phyloP scores from a whole-genome alignment of 2,797 vertebrate species.

The Streptopelia turtur region DNA sequence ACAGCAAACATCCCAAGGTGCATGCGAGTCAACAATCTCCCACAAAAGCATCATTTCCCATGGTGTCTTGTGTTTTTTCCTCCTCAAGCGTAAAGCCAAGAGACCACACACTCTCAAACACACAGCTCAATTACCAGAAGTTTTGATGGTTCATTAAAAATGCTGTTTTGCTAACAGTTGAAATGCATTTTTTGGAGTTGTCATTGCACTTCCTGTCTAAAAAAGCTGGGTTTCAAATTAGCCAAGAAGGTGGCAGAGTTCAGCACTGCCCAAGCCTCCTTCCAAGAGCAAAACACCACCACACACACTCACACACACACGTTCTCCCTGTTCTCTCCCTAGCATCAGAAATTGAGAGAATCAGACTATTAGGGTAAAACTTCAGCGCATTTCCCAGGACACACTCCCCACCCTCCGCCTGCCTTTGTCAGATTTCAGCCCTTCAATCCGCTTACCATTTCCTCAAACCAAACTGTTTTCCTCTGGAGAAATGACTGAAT shows the following conservation, averaged over 20 bases:
- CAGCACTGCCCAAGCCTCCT: neutral
- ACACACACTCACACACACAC: too few relatives aligned
- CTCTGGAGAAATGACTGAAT: neutral
- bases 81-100: fast-evolving
- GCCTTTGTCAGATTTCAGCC: neutral
- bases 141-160: neutral
- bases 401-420: fast-evolving
- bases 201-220: neutral
- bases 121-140: neutral
- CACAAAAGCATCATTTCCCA: neutral
- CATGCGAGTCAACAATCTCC: fast-evolving
- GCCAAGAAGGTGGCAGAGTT: neutral
- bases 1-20: neutral
- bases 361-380: neutral
- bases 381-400: neutral
- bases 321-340: too few relatives aligned
- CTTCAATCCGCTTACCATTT: neutral
- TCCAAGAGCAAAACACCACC: neutral
- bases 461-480: neutral
- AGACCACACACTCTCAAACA: neutral
- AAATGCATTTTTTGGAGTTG: neutral
- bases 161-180: neutral
- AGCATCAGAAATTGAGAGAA: neutral
- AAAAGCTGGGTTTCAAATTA: neutral
- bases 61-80: neutral